Evolutionary conservation across 2,113 vertebrate species (phyloP).

Genomic region (Callipepla californica): DNA sequence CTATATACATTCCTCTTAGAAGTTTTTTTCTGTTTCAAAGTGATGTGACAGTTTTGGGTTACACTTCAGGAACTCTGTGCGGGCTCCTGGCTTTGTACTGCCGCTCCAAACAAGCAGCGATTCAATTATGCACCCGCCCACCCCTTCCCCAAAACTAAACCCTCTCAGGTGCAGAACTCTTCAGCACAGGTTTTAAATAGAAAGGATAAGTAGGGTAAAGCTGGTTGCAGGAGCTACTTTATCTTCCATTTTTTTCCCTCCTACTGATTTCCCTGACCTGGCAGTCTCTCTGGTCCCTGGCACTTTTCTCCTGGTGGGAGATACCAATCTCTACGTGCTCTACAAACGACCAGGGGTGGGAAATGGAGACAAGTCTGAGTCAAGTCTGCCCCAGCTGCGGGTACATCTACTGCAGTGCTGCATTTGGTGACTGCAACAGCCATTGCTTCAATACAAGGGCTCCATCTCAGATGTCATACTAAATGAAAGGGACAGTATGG

Average conservation of each 20-base stretch:
- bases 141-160: constrained; percentile 10
- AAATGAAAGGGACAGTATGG: neutral
- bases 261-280: neutral
- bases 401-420: neutral
- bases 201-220: constrained; percentile 63
- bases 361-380: neutral
- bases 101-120: neutral
- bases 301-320: neutral
- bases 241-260: constrained; percentile 41
- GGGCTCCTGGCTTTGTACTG: constrained; percentile 16
- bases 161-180: constrained; percentile 3
- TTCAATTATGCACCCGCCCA: constrained; percentile 37
- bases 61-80: constrained; percentile 2
- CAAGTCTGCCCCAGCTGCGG: neutral
- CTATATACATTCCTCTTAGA: constrained; percentile 7
- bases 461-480: neutral
- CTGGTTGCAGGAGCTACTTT: constrained; percentile 46
- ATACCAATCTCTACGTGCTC: accelerated
- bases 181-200: constrained; percentile 55
- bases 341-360: neutral
- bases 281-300: neutral
- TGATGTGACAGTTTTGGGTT: constrained; percentile 69
- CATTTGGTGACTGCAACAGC: neutral
- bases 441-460: neutral
- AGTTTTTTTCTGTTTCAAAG: constrained; percentile 20